phyloP scores from a whole-genome alignment of 2,797 vertebrate species.

The Uromys caudimaculatus region DNA sequence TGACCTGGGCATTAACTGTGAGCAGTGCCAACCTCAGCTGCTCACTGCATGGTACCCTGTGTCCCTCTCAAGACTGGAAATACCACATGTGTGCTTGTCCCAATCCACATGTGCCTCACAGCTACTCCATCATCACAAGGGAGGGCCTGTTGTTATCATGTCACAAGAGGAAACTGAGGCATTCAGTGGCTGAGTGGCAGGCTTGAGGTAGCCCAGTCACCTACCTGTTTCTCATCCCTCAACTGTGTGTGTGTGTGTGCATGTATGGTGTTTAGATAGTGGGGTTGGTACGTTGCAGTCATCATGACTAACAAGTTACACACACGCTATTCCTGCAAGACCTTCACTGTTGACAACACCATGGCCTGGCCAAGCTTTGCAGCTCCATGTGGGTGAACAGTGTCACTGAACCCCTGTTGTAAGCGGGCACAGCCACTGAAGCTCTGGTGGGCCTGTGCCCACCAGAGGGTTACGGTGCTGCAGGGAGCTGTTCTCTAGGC shows the following conservation, averaged over 20 bases:
- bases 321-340: neutral
- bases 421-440: fast-evolving
- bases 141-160: neutral
- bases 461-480: neutral
- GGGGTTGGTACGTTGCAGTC: neutral
- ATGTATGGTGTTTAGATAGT: neutral
- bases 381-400: neutral
- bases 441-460: neutral
- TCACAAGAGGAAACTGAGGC: neutral
- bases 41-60: neutral
- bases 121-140: neutral
- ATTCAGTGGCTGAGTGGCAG: neutral
- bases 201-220: neutral
- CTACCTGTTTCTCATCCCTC: neutral
- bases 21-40: neutral
- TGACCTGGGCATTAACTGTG: neutral
- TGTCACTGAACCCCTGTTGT: neutral
- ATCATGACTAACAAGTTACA: neutral
- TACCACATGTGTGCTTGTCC: neutral
- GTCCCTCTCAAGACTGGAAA: neutral
- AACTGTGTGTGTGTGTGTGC: neutral
- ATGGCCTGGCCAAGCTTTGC: neutral
- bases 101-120: neutral
- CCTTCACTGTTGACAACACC: neutral
- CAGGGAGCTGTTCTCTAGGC: neutral